Evolutionary conservation across 2,888 invertebrate species (phyloP).

Genomic region (Eurois occulta): DNA sequence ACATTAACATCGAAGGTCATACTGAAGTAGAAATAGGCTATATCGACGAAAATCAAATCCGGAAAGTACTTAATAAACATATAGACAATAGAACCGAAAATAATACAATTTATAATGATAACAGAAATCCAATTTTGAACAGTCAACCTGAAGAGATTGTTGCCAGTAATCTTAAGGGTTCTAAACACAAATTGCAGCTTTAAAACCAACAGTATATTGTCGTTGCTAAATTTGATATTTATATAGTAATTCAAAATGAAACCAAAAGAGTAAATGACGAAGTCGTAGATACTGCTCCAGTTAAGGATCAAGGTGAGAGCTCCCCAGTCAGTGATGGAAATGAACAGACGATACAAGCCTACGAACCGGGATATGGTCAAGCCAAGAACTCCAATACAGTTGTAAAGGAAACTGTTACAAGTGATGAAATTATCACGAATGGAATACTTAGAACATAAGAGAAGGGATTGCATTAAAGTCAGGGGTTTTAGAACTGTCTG

Average conservation of each 20-base stretch:
- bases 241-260: conserved; percentile 26
- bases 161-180: conserved; percentile 17
- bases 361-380: neutral
- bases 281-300: conserved; percentile 25
- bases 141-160: conserved; percentile 11
- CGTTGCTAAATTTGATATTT: conserved; percentile 25
- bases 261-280: conserved; percentile 18
- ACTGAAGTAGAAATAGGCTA: conserved; percentile 28
- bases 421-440: conserved; percentile 41
- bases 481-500: conserved; percentile 15
- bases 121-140: conserved; percentile 30
- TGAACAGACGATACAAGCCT: neutral
- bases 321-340: neutral
- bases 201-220: conserved; percentile 12
- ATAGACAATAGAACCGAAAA: conserved; percentile 17
- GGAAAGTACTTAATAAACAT: conserved; percentile 11
- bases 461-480: conserved; percentile 28
- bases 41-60: neutral
- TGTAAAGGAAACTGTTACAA: conserved; percentile 30
- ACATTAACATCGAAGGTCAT: conserved; percentile 36
- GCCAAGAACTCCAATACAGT: conserved; percentile 6
- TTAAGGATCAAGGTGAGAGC: neutral
- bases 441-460: conserved; percentile 25
- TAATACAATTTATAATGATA: conserved; percentile 9
- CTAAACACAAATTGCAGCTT: conserved; percentile 24